Evolutionary conservation across 2,797 vertebrate genomes (phyloP), one percentile per base, ranked within the genome.

Genomic region (Pagetopsis macropterus): DNA sequence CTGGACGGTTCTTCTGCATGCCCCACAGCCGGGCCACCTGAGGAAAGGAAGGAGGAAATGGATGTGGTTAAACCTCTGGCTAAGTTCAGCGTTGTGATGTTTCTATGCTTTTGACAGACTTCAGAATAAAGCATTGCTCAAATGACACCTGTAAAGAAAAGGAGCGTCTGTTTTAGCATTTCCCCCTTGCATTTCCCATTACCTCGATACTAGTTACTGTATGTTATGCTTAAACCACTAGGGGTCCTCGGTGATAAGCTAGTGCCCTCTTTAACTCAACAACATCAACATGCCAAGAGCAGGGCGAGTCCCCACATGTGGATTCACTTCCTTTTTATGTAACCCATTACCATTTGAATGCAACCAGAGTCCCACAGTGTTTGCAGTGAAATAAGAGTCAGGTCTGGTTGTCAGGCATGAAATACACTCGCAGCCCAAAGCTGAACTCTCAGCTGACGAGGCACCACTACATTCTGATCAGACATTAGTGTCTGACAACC

Each of bases 1-100:
- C 98, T 19, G 98, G 98, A 84, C 98, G 95, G 93, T 99, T 99
- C 95, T 99, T 99, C 91, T 99, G 98, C 94, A 99, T 97, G n/a
- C 98, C 98, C 98, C 98, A 99, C 55, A 98, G 96, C 90, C 98
- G 94, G 87, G 98, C 97, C 5, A 99, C 97, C 98, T 99, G 93
- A 69, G 41, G 46, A 69, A 17, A 9, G 4, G 33, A 51, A 33
- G 44, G 27, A 65, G 37, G 59, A 80, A 70, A 69, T 2, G 40
- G 21, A n/a, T 52, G 67, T 45, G 75, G 81, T 85, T 75, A 83
- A 33, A n/a, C 46, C 37, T 64, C 48, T 62, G 52, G 41, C 19
- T 43, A 1, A 50, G 52, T 48, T 70, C n/a, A 57, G 54, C 45
- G 65, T 41, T 13, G 3, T 52, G 54, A 51, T 69, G 65, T 61